These are phyloP conservation scores for Pedicia rivosa DNA, from an alignment of 2,888 invertebrate genomes.

Conservation along the genomic window DNA sequence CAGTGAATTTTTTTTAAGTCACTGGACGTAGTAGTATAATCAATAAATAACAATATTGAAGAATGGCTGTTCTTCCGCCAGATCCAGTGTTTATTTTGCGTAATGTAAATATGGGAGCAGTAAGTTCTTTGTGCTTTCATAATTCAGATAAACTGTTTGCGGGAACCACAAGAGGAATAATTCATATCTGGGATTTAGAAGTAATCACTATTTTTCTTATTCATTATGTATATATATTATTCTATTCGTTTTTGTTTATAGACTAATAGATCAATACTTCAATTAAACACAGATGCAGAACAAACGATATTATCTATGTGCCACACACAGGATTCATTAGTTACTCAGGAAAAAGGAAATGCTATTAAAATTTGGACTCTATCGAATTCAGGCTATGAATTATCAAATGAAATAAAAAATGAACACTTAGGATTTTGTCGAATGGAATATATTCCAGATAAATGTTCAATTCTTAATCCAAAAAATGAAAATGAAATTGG, in stretches of 20 bases:
- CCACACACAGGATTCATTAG: slow-evolving; percentile 41
- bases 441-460: slow-evolving; percentile 38
- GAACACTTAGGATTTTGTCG: slow-evolving; percentile 56
- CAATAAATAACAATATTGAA: not conserved
- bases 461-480: slow-evolving; percentile 47
- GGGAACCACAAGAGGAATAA: slow-evolving; percentile 55
- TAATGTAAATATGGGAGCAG: slow-evolving; percentile 49
- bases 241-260: slow-evolving; percentile 2
- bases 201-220: slow-evolving; percentile 38
- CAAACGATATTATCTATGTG: slow-evolving; percentile 24
- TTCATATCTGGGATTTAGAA: slow-evolving; percentile 66
- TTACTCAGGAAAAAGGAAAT: slow-evolving; percentile 63
- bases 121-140: slow-evolving; percentile 57
- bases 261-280: slow-evolving; percentile 3
- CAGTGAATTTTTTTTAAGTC: too few relatives aligned
- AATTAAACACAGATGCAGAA: slow-evolving; percentile 23
- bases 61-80: slow-evolving; percentile 57
- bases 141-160: slow-evolving; percentile 49
- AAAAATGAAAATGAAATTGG: slow-evolving; percentile 36
- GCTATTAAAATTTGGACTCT: slow-evolving; percentile 47
- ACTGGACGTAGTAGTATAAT: not conserved
- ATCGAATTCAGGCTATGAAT: slow-evolving; percentile 41
- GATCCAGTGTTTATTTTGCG: slow-evolving; percentile 61
- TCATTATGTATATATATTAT: not conserved
- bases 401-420: slow-evolving; percentile 32